phyloP scores from a whole-genome alignment of 1,140 invertebrate species.

The Hyposmocoma kahamanoa region DNA sequence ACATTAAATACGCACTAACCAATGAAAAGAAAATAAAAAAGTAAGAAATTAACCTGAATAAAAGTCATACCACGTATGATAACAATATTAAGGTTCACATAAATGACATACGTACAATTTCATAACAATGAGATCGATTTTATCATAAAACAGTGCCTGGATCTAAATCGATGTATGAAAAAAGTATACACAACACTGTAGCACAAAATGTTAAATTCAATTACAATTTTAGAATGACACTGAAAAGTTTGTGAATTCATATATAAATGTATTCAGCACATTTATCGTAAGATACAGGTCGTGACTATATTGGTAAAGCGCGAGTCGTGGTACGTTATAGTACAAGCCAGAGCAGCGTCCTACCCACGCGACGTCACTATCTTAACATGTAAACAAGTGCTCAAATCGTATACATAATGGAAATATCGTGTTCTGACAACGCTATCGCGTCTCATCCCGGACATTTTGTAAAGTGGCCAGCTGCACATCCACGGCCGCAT shows the following conservation, averaged over 20 bases:
- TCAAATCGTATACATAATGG: conserved; percentile 74
- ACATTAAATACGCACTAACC: conserved; percentile 50
- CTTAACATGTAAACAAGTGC: conserved; percentile 67
- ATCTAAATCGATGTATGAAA: conserved; percentile 49
- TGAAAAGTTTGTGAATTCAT: background rate
- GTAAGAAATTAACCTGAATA: conserved; percentile 42
- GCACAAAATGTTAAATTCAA: no score
- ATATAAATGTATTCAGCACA: background rate
- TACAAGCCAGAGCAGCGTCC: conserved; percentile 17
- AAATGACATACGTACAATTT: conserved; percentile 49
- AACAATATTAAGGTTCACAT: conserved; percentile 61
- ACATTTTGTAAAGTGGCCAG: conserved; percentile 71
- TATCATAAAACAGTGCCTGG: conserved; percentile 44
- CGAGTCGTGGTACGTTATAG: conserved; percentile 19
- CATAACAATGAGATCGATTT: conserved; percentile 70
- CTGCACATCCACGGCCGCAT: conserved; percentile 46
- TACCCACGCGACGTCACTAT: conserved; percentile 56
- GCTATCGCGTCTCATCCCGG: conserved; percentile 69
- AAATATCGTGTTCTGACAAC: conserved; percentile 72
- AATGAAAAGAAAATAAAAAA: conserved; percentile 40
- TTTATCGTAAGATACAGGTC: background rate
- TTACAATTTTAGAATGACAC: no score
- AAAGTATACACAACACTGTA: background rate
- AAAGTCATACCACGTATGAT: conserved; percentile 72
- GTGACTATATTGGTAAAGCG: conserved; percentile 31